These are phyloP conservation scores for Laodelphax striatellus DNA, from an alignment of 1,140 invertebrate species.

Conservation along the genomic window DNA sequence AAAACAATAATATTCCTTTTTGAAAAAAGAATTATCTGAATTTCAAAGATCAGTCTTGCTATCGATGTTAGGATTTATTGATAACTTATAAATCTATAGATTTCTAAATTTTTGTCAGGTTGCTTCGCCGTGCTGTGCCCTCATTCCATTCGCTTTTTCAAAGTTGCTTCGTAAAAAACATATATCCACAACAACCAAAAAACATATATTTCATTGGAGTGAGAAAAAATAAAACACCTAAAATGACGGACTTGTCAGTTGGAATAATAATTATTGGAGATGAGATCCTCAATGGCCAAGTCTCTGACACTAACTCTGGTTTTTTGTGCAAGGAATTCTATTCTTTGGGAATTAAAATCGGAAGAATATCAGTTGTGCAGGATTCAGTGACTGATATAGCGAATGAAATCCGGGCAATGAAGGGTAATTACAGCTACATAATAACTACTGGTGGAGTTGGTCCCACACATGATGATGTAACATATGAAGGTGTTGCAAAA, in stretches of 20 bases:
- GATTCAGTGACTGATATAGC: conserved; percentile 60
- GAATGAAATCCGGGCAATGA: conserved; percentile 39
- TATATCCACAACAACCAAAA: no score
- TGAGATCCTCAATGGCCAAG: conserved; percentile 74
- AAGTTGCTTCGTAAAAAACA: no score
- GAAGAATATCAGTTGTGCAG: conserved; percentile 56
- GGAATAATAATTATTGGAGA: conserved; percentile 61
- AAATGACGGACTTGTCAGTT: conserved; percentile 24
- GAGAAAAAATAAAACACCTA: no score
- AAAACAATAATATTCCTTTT: no score
- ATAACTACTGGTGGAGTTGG: conserved; percentile 71
- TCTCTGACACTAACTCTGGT: conserved; percentile 59
- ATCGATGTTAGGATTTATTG: no score
- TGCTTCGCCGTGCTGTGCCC: no score
- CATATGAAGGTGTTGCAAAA: conserved; percentile 63
- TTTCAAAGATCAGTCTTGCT: no score
- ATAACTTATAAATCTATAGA: no score
- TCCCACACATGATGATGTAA: conserved; percentile 77
- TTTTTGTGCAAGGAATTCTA: conserved; percentile 54
- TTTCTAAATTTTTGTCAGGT: no score
- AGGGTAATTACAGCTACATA: conserved; percentile 40
- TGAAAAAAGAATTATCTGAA: no score
- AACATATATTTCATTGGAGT: no score
- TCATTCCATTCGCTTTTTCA: no score
- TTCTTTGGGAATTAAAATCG: conserved; percentile 50